Evolutionary conservation across 2,888 invertebrate genomes (phyloP).

Genomic region (Troides oblongomaculatus): DNA sequence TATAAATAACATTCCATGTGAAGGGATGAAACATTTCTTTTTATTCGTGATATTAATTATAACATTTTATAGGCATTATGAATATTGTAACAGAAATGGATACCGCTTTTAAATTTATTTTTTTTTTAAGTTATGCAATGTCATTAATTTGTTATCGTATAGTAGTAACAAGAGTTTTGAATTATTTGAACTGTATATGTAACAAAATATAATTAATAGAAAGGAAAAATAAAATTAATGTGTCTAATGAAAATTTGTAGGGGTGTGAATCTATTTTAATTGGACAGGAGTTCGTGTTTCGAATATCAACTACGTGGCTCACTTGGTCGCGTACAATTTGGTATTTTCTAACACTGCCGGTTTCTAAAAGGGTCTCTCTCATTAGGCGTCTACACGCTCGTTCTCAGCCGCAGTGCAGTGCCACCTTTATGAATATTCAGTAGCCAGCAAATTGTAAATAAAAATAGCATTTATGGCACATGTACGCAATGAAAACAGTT

Average conservation of each 20-base stretch:
- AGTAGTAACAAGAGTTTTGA: not conserved
- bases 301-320: conserved; percentile 63
- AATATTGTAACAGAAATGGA: not conserved
- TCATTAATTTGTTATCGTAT: too few species aligned
- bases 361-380: conserved; percentile 64
- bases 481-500: conserved; percentile 56
- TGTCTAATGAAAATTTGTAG: conserved; percentile 5
- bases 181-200: not conserved
- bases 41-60: not conserved
- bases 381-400: conserved; percentile 65
- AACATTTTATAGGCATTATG: not conserved
- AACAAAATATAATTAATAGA: not conserved
- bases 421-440: conserved; percentile 69
- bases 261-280: conserved; percentile 44
- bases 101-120: not conserved
- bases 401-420: conserved; percentile 40
- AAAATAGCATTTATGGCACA: conserved; percentile 56
- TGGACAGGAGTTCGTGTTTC: conserved; percentile 56
- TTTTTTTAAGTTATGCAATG: too few species aligned
- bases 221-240: not conserved
- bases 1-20: conserved; percentile 25
- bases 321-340: conserved; percentile 60
- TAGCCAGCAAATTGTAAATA: conserved; percentile 60
- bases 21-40: not conserved
- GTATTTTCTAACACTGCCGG: conserved; percentile 64